These are phyloP conservation scores for Muntiacus reevesi DNA, from an alignment of 2,113 vertebrate genomes.

Conservation along the genomic window DNA sequence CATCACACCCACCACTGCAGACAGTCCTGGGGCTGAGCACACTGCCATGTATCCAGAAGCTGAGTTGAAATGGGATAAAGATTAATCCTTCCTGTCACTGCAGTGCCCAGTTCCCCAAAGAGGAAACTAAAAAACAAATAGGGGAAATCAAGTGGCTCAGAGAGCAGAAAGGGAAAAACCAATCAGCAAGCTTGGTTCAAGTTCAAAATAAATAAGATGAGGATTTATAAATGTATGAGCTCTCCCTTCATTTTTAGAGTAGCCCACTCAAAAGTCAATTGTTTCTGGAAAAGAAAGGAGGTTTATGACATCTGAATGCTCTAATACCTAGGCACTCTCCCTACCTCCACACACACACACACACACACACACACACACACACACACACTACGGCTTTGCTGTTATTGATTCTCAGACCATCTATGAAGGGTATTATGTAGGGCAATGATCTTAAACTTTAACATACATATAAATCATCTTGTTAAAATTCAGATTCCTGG, in stretches of 20 bases:
- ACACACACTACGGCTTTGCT: not conserved
- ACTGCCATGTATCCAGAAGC: not conserved
- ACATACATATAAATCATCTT: not conserved
- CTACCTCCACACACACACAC: not conserved
- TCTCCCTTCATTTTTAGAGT: not conserved
- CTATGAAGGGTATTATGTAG: not conserved
- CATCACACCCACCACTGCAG: not conserved
- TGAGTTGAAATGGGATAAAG: not conserved
- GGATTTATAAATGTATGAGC: not conserved
- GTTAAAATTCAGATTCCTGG: not conserved
- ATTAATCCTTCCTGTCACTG: not conserved
- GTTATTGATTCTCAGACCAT: not conserved
- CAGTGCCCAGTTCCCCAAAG: not conserved
- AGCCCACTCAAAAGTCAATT: not conserved
- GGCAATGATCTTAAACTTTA: not conserved
- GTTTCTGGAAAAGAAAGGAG: not conserved
- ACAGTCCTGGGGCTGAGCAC: not conserved
- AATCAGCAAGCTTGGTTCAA: not conserved
- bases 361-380: not conserved
- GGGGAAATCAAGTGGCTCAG: not conserved
- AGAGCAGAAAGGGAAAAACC: not conserved
- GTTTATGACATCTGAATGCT: not conserved
- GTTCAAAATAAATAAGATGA: not conserved
- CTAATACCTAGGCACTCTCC: not conserved
- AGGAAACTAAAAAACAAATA: not conserved